Percentiles rank a stretch among this genome's conserved stretches.
These are phyloP conservation scores for Plebejus argus DNA, from an alignment of 2,888 invertebrate species.

Conservation along the genomic window DNA sequence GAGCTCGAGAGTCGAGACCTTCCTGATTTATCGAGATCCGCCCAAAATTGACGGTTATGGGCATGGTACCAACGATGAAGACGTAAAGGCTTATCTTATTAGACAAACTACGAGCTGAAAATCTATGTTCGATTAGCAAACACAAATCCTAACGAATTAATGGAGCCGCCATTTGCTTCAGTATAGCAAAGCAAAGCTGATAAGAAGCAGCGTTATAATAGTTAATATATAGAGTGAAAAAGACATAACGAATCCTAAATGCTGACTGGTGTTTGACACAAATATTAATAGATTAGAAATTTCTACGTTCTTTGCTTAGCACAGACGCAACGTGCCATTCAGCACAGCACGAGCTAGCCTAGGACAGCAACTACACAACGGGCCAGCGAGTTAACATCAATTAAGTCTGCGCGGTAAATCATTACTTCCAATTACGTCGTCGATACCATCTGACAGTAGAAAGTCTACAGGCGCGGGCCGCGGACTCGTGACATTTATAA, in stretches of 20 bases:
- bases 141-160: too few species aligned
- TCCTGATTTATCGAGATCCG: background rate
- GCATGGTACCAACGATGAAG: background rate
- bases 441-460: constrained; percentile 11
- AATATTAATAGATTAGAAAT: background rate
- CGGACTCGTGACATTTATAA: constrained; percentile 9
- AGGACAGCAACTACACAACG: background rate
- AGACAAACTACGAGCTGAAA: too few species aligned
- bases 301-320: background rate
- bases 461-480: background rate
- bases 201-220: too few species aligned
- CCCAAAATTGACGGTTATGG: background rate
- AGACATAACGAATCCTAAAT: too few species aligned
- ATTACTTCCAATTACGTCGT: constrained; percentile 12
- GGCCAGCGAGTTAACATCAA: background rate
- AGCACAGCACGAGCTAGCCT: background rate
- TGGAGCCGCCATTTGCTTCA: too few species aligned
- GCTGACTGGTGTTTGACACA: background rate
- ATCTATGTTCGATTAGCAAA: too few species aligned
- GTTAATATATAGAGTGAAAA: too few species aligned
- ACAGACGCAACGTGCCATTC: too few species aligned
- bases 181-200: too few species aligned
- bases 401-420: constrained; percentile 15
- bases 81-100: background rate
- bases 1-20: background rate